Evolutionary conservation across 2,888 invertebrate species (phyloP).

Genomic region (Acleris holmiana): DNA sequence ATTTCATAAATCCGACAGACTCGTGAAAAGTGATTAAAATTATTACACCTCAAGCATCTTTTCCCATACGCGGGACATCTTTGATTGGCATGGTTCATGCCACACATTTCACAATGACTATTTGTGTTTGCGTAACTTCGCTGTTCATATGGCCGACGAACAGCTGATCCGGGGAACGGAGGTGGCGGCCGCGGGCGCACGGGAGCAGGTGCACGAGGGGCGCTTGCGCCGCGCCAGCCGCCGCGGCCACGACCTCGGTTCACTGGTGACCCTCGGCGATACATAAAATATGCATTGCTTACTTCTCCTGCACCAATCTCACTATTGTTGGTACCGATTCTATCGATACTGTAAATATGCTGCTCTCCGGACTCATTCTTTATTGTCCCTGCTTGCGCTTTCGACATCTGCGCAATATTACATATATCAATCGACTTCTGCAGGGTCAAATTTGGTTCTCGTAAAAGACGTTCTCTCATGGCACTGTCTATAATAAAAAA

Average conservation of each 20-base stretch:
- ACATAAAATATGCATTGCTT: conserved; percentile 2
- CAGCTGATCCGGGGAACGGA: neutral
- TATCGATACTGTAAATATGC: too few relatives aligned
- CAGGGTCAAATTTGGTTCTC: conserved; percentile 5
- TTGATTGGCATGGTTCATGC: conserved; percentile 7
- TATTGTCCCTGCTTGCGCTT: conserved; percentile 3
- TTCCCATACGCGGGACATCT: conserved; percentile 23
- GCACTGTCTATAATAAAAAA: neutral
- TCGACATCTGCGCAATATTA: conserved; percentile 8
- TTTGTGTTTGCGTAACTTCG: neutral
- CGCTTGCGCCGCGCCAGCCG: neutral
- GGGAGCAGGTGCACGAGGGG: neutral
- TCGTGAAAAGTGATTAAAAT: conserved; percentile 15
- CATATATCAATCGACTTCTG: conserved; percentile 12
- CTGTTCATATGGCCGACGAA: neutral
- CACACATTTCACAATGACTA: conserved; percentile 19
- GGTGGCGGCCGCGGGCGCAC: neutral
- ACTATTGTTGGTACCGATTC: too few relatives aligned
- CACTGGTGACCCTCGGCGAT: neutral
- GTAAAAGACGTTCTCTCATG: conserved; percentile 10
- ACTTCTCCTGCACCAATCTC: neutral
- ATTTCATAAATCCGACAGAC: conserved; percentile 8
- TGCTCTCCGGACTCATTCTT: neutral
- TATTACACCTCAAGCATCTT: conserved; percentile 14
- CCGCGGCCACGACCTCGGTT: conserved; percentile 9